Evolutionary conservation across 2,888 invertebrate genomes (phyloP), one percentile per base, ranked within the genome.

Genomic region (Myopa tessellatipennis): DNA sequence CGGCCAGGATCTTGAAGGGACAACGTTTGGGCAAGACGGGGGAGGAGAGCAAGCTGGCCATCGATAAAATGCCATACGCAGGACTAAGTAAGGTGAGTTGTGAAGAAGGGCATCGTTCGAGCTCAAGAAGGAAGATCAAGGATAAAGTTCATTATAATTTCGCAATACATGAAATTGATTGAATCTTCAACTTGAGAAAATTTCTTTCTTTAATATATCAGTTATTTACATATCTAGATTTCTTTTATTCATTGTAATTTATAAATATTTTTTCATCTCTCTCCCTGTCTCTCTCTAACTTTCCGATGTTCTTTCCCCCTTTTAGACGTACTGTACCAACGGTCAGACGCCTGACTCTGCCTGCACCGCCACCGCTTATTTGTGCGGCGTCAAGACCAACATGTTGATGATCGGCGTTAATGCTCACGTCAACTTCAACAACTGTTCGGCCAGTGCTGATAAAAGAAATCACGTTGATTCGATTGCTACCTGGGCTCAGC

Each of bases 311-410:
- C 16, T 16, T 60, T 18, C 34, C 14, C 55, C 18, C 34, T 73
- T 58, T n/a, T 82, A 92, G 91, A 92, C 92, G 0, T 92, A 92
- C 86, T 92, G 92, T 87, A 88, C 92, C 40, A 92, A 93, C 84
- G 90, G 90, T 0, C 93, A 94, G 90, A 93, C 94, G 0, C 91
- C 95, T 0, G 95, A 95, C 85, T 95, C 94, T 0, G 95, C 95
- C 0, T 94, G 93, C 80, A 92, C 86, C 0, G 85, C 87, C 6
- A 86, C 86, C 10, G 86, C 86, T 0, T 87, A 85, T 67, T 61
- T 85, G 18, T 90, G 91, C 0, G 95, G 95, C 0, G 93, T 94
- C 12, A 95, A 95, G 89, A 92, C 91, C 1, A 94, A 93, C 83
- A 91, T 91, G 26, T 91, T 91, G 0, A 92, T 93, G 0, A 90